Percentiles rank a stretch among this genome's conserved stretches.
These are phyloP conservation scores for Pomatorhinus ruficollis DNA, from an alignment of 2,113 vertebrate genomes.

Conservation along the genomic window DNA sequence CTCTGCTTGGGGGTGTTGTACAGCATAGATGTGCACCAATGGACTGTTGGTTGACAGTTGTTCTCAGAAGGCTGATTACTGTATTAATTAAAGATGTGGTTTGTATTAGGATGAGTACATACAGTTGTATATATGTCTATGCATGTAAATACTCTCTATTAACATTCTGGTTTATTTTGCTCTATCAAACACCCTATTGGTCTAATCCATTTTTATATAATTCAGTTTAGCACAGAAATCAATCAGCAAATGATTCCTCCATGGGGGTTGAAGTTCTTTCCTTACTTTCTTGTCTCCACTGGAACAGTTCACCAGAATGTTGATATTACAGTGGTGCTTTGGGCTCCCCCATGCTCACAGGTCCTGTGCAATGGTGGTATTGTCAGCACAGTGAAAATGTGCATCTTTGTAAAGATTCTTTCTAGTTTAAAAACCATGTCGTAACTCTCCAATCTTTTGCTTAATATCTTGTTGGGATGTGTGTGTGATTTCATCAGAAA, in stretches of 20 bases:
- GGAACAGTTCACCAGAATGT: not conserved
- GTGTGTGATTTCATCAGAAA: not conserved
- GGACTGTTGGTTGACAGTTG: not conserved
- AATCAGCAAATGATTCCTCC: not conserved
- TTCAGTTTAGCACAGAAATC: not conserved
- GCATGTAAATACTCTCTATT: not conserved
- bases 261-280: not conserved
- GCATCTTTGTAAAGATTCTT: not conserved
- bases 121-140: fast-evolving
- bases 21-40: no score
- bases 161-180: not conserved
- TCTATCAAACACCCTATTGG: not conserved
- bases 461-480: not conserved
- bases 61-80: not conserved
- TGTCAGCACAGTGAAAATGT: not conserved
- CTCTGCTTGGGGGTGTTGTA: not conserved
- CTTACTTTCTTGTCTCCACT: not conserved
- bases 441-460: not conserved
- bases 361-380: no score
- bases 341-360: not conserved
- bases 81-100: not conserved
- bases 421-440: not conserved
- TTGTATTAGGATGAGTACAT: not conserved
- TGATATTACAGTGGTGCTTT: not conserved
- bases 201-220: not conserved